These are phyloP conservation scores for Stichopus chloronotus DNA, from an alignment of 35 echinoderm and acorn worm species.

Conservation along the genomic window DNA sequence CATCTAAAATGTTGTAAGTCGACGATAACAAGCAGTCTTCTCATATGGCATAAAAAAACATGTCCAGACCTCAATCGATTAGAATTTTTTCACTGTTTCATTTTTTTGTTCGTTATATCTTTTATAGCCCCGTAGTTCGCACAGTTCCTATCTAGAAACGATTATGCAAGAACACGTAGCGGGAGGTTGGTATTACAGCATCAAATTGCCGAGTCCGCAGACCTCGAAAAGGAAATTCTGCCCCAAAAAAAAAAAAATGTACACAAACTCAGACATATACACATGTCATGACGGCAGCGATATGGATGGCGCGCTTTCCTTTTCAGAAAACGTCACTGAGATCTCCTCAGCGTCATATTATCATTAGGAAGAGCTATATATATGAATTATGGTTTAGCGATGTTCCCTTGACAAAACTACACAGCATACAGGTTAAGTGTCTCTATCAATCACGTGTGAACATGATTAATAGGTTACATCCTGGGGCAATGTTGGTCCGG, in stretches of 20 bases:
- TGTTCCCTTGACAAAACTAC: too few species aligned
- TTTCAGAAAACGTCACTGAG: not conserved
- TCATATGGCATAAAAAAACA: constrained; percentile 37
- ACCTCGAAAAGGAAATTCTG: not conserved
- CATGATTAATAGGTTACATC: too few species aligned
- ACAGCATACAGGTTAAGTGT: too few species aligned
- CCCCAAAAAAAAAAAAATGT: not conserved
- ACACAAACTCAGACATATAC: not conserved
- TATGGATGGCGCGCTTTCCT: not conserved
- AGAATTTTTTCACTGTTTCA: constrained; percentile 28
- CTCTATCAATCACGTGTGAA: too few species aligned
- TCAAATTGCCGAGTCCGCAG: constrained; percentile 11
- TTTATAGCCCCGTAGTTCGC: not conserved
- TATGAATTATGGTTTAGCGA: not conserved
- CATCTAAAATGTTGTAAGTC: not conserved
- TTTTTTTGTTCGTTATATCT: not conserved
- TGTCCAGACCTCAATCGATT: constrained; percentile 14
- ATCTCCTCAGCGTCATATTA: not conserved
- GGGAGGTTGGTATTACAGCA: constrained; percentile 38
- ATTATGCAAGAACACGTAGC: constrained; percentile 41
- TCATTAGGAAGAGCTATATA: not conserved
- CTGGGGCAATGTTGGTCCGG: too few species aligned
- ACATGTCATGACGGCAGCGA: not conserved
- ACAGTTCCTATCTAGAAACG: constrained; percentile 2
- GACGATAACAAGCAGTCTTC: constrained; percentile 14